Evolutionary conservation across 2,888 invertebrate genomes (phyloP).

Genomic region (Sipha maydis): DNA sequence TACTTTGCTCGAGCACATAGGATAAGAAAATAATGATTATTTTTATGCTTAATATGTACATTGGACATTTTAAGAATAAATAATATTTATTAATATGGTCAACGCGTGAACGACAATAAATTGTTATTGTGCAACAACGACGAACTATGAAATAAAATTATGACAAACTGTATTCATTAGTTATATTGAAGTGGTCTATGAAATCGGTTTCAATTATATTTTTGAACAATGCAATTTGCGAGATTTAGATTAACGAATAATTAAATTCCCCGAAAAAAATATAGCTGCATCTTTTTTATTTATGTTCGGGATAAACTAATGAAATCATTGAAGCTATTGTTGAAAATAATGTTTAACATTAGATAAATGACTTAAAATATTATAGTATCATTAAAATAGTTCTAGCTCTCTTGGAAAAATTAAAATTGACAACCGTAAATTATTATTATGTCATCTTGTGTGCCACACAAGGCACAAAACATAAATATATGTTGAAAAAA

Average conservation of each 20-base stretch:
- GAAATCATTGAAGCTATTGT: conserved; percentile 37
- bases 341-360: conserved; percentile 33
- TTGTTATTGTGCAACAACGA: conserved; percentile 17
- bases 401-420: conserved; percentile 40
- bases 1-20: conserved; percentile 40
- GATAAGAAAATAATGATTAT: conserved; percentile 48
- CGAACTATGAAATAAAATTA: conserved; percentile 32
- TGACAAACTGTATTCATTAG: conserved; percentile 24
- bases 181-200: conserved; percentile 23
- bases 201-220: conserved; percentile 31
- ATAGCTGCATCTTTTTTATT: conserved; percentile 2
- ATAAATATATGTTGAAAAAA: conserved; percentile 39
- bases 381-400: conserved; percentile 33
- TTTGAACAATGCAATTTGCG: conserved; percentile 1
- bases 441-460: conserved; percentile 20
- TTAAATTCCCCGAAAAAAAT: neutral
- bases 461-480: conserved; percentile 26
- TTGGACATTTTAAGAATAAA: conserved; percentile 36
- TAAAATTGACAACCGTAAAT: conserved; percentile 27
- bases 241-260: conserved; percentile 17
- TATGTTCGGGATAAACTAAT: conserved; percentile 14
- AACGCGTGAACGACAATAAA: conserved; percentile 34
- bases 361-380: neutral
- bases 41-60: conserved; percentile 40
- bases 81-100: conserved; percentile 29